phyloP scores from a whole-genome alignment of 2,113 vertebrate species.

The Megaleporinus macrocephalus region DNA sequence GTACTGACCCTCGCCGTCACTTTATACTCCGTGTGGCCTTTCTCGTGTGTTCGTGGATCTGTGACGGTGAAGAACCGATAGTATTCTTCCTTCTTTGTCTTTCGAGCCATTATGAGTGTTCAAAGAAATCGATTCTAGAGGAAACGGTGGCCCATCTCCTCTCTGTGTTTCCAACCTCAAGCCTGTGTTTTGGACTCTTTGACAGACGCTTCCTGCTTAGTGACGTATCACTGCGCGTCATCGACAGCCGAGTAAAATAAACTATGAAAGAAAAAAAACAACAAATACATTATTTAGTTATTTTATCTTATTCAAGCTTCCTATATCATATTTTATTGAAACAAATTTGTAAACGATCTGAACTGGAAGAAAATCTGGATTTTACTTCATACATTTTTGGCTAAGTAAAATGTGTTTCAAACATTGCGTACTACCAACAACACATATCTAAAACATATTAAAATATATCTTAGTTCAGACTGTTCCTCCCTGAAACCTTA shows the following conservation, averaged over 20 bases:
- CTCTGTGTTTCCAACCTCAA: neutral
- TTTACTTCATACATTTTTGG: no score
- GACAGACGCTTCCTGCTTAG: slow-evolving; percentile 65
- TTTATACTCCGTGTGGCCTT: slow-evolving; percentile 91
- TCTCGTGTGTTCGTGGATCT: slow-evolving; percentile 84
- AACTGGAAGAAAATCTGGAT: no score
- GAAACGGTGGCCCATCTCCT: neutral
- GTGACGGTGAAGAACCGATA: slow-evolving; percentile 84
- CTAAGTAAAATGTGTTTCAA: no score
- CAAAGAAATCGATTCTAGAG: neutral
- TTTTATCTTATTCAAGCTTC: no score
- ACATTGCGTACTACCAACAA: no score
- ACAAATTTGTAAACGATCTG: no score
- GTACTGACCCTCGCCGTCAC: slow-evolving; percentile 85
- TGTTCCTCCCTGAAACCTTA: no score
- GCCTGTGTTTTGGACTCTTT: slow-evolving; percentile 47
- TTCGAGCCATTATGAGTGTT: slow-evolving; percentile 79
- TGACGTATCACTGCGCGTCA: slow-evolving; percentile 52
- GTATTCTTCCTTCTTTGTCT: slow-evolving; percentile 84
- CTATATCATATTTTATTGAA: no score
- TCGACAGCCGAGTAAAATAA: neutral
- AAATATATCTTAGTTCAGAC: no score
- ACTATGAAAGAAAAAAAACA: no score
- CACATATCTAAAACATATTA: no score
- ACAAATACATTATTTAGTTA: no score